Evolutionary conservation across 2,888 invertebrate genomes (phyloP).

Genomic region (Pediacus dermestoides): DNA sequence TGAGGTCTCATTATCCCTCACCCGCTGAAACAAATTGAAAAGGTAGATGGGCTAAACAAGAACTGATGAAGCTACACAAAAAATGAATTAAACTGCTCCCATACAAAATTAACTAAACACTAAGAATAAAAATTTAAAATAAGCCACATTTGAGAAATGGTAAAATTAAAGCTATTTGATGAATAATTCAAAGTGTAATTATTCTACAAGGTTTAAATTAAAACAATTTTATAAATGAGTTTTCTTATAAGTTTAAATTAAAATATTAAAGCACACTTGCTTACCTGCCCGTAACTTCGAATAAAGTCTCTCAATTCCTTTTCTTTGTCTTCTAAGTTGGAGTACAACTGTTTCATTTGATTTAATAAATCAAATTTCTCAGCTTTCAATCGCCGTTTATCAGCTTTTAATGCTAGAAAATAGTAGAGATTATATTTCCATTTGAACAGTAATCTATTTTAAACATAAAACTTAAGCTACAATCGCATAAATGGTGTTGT

Average conservation of each 20-base stretch:
- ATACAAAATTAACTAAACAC: background rate
- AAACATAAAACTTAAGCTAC: too few relatives aligned
- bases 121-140: background rate
- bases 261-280: too few relatives aligned
- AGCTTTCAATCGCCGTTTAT: slow-evolving; percentile 85
- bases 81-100: background rate
- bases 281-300: slow-evolving; percentile 87
- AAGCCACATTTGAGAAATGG: background rate
- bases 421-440: slow-evolving; percentile 39
- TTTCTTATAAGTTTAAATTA: too few relatives aligned
- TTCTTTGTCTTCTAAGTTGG: slow-evolving; percentile 91
- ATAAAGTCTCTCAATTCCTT: slow-evolving; percentile 91
- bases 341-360: slow-evolving; percentile 93
- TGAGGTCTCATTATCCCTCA: slow-evolving; percentile 75
- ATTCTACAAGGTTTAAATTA: too few relatives aligned
- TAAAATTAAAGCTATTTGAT: too few relatives aligned
- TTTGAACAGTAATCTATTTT: too few relatives aligned
- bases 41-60: slow-evolving; percentile 26
- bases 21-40: slow-evolving; percentile 56
- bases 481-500: too few relatives aligned
- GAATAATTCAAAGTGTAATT: too few relatives aligned
- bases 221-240: too few relatives aligned
- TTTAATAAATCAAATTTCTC: slow-evolving; percentile 90
- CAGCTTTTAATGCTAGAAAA: slow-evolving; percentile 84
- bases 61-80: background rate